phyloP scores from a whole-genome alignment of 2,797 vertebrate species.

The Antrozous pallidus region DNA sequence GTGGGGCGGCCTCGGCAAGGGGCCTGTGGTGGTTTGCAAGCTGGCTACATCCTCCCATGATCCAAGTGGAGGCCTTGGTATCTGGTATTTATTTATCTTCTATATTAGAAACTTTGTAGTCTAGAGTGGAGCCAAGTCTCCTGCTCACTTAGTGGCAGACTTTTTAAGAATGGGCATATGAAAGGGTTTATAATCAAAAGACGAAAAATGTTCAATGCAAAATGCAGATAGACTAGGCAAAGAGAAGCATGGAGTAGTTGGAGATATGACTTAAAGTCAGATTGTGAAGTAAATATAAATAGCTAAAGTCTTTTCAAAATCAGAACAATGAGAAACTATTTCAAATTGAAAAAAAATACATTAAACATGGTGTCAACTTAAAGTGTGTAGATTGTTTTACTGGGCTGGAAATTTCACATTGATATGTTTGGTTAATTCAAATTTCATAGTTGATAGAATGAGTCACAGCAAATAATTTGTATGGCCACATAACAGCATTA shows the following conservation, averaged over 20 bases:
- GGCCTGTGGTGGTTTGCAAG: too few species aligned
- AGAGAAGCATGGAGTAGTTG: background rate
- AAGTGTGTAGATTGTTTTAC: background rate
- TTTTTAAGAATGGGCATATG: background rate
- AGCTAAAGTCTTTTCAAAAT: background rate
- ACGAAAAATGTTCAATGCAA: background rate
- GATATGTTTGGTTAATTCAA: background rate
- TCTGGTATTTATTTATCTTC: too few species aligned
- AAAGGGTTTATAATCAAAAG: background rate
- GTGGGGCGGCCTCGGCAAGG: too few species aligned
- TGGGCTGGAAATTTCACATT: background rate
- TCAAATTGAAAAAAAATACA: background rate
- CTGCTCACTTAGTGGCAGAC: too few species aligned
- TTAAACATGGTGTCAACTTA: background rate
- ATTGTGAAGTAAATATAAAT: background rate
- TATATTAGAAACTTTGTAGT: too few species aligned
- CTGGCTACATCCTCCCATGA: too few species aligned
- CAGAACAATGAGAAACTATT: background rate
- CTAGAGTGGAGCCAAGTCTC: too few species aligned
- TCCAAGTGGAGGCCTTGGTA: too few species aligned
- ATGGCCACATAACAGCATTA: background rate
- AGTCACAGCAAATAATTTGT: background rate
- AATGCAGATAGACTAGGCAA: background rate
- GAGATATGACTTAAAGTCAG: background rate
- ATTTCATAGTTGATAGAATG: background rate